Percentiles rank a stretch among this genome's conserved stretches.
Evolutionary conservation across 2,113 vertebrate genomes (phyloP).

Genomic region (Pteronura brasiliensis): DNA sequence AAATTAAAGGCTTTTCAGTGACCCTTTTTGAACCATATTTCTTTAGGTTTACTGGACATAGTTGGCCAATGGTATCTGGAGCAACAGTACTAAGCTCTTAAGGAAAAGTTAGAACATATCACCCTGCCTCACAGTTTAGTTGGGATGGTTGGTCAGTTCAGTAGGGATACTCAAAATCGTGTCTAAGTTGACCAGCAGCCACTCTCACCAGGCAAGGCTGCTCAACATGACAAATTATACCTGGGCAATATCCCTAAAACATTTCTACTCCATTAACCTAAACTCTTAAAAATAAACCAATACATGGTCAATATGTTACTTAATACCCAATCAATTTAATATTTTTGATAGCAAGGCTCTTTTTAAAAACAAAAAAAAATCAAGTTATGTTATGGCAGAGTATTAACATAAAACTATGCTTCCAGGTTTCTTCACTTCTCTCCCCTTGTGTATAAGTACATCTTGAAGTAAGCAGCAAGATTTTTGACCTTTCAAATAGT

Average conservation of each 20-base stretch:
- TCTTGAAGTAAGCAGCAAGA: background rate
- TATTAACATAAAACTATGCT: background rate
- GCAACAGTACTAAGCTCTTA: background rate
- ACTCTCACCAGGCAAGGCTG: background rate
- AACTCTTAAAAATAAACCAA: background rate
- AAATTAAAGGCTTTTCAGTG: background rate
- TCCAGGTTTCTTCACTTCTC: background rate
- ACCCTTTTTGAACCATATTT: background rate
- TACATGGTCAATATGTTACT: background rate
- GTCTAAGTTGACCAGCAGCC: background rate
- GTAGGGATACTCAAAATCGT: background rate
- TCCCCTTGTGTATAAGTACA: background rate
- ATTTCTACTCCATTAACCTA: background rate
- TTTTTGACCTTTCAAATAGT: background rate
- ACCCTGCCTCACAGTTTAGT: background rate
- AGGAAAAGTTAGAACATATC: background rate
- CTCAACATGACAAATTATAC: background rate
- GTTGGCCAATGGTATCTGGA: background rate
- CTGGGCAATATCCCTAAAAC: background rate
- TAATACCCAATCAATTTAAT: background rate
- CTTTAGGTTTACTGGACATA: background rate
- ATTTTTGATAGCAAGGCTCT: background rate
- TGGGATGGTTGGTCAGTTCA: too few relatives aligned
- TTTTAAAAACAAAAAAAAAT: background rate
- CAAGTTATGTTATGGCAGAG: background rate